These are phyloP conservation scores for Tetropium fuscum DNA, from an alignment of 2,888 invertebrate genomes.

Conservation along the genomic window DNA sequence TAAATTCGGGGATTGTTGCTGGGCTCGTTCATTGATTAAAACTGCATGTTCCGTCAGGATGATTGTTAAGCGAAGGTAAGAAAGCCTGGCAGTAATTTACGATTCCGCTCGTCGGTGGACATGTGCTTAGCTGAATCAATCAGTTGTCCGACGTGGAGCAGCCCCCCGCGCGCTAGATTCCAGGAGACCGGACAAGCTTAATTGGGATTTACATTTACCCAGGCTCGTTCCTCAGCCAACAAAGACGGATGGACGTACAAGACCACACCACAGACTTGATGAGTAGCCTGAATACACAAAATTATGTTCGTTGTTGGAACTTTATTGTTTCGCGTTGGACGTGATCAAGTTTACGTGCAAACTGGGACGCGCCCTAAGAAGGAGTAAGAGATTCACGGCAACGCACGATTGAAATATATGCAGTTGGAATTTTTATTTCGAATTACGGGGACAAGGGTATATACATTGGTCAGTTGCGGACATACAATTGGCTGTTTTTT, in stretches of 20 bases:
- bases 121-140: slow-evolving; percentile 64
- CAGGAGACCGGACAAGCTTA: slow-evolving; percentile 61
- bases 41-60: slow-evolving; percentile 28
- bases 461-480: too few relatives aligned
- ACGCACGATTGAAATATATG: not conserved
- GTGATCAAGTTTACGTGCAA: slow-evolving; percentile 8
- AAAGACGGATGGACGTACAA: slow-evolving; percentile 25
- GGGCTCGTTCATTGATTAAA: slow-evolving; percentile 32
- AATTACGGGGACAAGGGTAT: not conserved
- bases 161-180: slow-evolving; percentile 60
- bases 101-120: slow-evolving; percentile 56
- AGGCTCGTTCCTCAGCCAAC: slow-evolving; percentile 55
- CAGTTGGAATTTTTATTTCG: not conserved
- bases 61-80: slow-evolving; percentile 26
- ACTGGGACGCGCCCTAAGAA: not conserved
- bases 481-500: too few relatives aligned
- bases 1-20: slow-evolving; percentile 25
- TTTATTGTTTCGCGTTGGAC: slow-evolving; percentile 36
- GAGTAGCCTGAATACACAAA: slow-evolving; percentile 38
- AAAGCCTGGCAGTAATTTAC: slow-evolving; percentile 56
- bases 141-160: slow-evolving; percentile 61
- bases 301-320: slow-evolving; percentile 36
- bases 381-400: not conserved
- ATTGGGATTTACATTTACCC: slow-evolving; percentile 65
- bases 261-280: slow-evolving; percentile 44